Evolutionary conservation across 2,113 vertebrate genomes (phyloP).

Genomic region (Ammodytes dubius): DNA sequence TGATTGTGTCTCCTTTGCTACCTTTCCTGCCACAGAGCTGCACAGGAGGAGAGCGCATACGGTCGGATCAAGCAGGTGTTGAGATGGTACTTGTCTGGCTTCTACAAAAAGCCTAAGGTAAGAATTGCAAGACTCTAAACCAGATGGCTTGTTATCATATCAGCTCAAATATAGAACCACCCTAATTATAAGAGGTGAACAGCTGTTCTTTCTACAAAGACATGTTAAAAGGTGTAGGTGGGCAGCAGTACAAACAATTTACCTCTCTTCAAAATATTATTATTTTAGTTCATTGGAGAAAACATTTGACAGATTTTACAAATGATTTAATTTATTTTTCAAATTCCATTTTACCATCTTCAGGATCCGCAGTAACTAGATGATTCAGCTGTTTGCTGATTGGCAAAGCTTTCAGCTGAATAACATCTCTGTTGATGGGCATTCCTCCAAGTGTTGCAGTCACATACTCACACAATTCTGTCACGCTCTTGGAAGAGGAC

Average conservation of each 20-base stretch:
- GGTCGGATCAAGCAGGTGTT: conserved; percentile 91
- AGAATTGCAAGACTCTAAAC: conserved; percentile 37
- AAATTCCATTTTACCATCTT: neutral
- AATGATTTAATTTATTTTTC: neutral
- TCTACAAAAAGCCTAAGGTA: conserved; percentile 97
- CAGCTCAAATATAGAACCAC: neutral
- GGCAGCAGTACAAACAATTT: neutral
- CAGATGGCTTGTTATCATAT: neutral
- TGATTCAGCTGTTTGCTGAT: neutral
- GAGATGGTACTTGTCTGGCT: conserved; percentile 94
- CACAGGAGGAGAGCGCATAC: conserved; percentile 88
- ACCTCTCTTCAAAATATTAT: neutral
- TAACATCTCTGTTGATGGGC: neutral
- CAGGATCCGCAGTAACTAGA: neutral
- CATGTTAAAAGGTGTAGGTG: neutral
- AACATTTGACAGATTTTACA: neutral
- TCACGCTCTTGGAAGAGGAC: neutral
- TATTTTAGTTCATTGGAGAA: no score
- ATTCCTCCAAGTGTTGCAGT: neutral
- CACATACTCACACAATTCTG: neutral
- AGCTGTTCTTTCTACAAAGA: neutral
- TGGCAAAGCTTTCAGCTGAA: neutral
- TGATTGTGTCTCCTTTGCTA: neutral
- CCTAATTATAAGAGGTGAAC: neutral
- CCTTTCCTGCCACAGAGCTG: conserved; percentile 84